Conservation (phyloP, 2,797 vertebrate species). For the Masticophis lateralis region DNA sequence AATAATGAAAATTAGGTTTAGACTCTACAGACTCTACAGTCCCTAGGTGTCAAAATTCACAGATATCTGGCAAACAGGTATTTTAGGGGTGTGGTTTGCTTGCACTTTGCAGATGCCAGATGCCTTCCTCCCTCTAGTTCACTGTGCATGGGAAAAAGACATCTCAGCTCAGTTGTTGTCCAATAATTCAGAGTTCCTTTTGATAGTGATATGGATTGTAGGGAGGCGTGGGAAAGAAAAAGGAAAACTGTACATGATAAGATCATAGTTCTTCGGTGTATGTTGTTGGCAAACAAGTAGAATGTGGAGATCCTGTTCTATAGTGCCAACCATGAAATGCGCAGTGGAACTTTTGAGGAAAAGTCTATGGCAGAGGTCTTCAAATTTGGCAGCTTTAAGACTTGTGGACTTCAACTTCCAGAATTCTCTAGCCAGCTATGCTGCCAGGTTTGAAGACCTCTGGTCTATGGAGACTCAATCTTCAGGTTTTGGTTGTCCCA, state of each 20-base stretch:
- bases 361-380: not conserved
- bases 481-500: not conserved
- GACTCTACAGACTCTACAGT: conserved; percentile 65
- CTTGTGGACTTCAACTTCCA: too few species aligned
- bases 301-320: not conserved
- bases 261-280: conserved; percentile 28
- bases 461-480: not conserved
- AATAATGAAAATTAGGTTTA: conserved; percentile 71
- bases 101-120: conserved; percentile 60
- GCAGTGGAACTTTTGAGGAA: not conserved
- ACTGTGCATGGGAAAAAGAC: conserved; percentile 48
- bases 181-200: conserved; percentile 33
- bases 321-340: not conserved
- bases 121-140: conserved; percentile 36
- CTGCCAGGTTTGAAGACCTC: too few species aligned
- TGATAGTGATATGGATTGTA: not conserved
- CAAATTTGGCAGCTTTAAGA: too few species aligned
- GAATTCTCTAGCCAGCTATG: too few species aligned
- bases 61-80: conserved; percentile 71
- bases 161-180: conserved; percentile 43
- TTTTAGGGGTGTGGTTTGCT: conserved; percentile 47
- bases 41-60: conserved; percentile 57
- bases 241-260: accelerated
- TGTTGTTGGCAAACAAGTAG: conserved; percentile 44
- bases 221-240: not conserved